Evolutionary conservation across 2,113 vertebrate genomes (phyloP).

Genomic region (Mus musculus): GRCm39 chr17:83364001-83364500

Average conservation of each 20-base stretch:
- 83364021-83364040: background rate
- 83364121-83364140: background rate
- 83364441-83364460: background rate
- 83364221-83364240: background rate
- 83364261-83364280: too few species aligned
- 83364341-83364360: too few species aligned
- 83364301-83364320: too few species aligned
- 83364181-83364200: background rate
- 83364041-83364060: background rate
- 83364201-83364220: constrained; percentile 28
- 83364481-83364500: background rate
- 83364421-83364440: background rate
- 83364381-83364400: too few species aligned
- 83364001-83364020: background rate
- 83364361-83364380: too few species aligned
- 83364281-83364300: background rate
- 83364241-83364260: background rate
- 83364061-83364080: background rate
- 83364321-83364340: too few species aligned
- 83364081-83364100: background rate
- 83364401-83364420: background rate
- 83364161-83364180: background rate
- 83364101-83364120: background rate
- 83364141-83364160: background rate
- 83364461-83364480: background rate